Percentiles rank a stretch among this genome's conserved stretches.
These are phyloP conservation scores for Cladopsammia gracilis DNA, from an alignment of 64 coral and sea anemone genomes.

Conservation along the genomic window DNA sequence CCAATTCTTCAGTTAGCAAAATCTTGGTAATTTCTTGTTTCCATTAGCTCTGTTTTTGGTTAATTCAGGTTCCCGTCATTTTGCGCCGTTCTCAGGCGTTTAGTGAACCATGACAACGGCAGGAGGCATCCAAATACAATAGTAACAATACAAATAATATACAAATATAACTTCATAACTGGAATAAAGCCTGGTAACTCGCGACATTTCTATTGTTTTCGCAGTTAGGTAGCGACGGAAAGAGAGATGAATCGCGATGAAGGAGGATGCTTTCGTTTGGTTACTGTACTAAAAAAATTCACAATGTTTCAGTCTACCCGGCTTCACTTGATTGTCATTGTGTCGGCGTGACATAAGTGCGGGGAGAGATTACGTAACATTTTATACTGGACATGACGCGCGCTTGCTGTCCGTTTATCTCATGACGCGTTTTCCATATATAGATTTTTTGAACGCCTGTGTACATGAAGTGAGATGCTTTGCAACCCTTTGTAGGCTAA, in stretches of 20 bases:
- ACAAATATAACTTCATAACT: not conserved
- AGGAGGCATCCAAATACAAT: not conserved
- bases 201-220: conserved; percentile 14
- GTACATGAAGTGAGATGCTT: no score
- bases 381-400: no score
- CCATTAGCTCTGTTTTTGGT: not conserved
- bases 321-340: no score
- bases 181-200: not conserved
- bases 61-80: not conserved
- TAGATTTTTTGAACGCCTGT: no score
- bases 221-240: not conserved
- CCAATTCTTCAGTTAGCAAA: not conserved
- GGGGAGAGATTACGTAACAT: no score
- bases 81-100: not conserved
- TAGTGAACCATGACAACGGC: not conserved
- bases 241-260: no score
- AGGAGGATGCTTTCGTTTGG: not conserved
- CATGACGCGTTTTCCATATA: no score
- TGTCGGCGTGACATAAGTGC: no score
- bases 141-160: not conserved
- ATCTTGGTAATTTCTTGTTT: not conserved
- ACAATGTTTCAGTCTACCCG: no score
- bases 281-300: no score
- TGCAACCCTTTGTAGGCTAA: no score
- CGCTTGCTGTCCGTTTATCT: no score